Conservation (phyloP, 2,113 vertebrate genomes). For the Tringa solitaria region DNA sequence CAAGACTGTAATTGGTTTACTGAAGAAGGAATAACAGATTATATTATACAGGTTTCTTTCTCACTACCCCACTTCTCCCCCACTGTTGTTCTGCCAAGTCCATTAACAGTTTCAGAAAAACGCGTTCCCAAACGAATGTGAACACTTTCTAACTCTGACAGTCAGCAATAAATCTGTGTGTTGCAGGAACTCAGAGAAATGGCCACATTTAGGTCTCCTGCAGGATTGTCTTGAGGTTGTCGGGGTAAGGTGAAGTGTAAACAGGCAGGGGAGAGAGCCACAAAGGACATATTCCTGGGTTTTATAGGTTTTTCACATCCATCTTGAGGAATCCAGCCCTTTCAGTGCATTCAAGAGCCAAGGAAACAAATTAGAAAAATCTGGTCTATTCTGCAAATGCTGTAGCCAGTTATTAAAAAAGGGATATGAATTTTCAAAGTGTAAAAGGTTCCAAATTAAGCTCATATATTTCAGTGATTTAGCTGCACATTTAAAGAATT, state of each 20-base stretch:
- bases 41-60: not conserved
- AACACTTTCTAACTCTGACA: not conserved
- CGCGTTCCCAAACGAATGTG: not conserved
- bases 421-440: not conserved
- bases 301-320: not conserved
- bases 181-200: not conserved
- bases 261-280: not conserved
- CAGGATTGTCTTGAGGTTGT: not conserved
- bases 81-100: not conserved
- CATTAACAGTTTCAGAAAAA: not conserved
- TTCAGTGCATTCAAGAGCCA: not conserved
- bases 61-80: not conserved
- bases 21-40: not conserved
- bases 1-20: not conserved
- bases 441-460: conserved; percentile 25
- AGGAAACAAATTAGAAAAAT: not conserved
- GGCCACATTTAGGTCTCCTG: not conserved
- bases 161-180: not conserved
- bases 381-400: not conserved
- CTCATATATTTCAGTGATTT: conserved; percentile 21
- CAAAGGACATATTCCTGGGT: not conserved
- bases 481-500: conserved; percentile 17
- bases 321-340: not conserved
- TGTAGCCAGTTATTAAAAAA: conserved; percentile 19
- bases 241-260: not conserved